Percentiles rank a stretch among this genome's conserved stretches.
phyloP scores from a whole-genome alignment of 2,888 invertebrate species.

The Amorpha juglandis region DNA sequence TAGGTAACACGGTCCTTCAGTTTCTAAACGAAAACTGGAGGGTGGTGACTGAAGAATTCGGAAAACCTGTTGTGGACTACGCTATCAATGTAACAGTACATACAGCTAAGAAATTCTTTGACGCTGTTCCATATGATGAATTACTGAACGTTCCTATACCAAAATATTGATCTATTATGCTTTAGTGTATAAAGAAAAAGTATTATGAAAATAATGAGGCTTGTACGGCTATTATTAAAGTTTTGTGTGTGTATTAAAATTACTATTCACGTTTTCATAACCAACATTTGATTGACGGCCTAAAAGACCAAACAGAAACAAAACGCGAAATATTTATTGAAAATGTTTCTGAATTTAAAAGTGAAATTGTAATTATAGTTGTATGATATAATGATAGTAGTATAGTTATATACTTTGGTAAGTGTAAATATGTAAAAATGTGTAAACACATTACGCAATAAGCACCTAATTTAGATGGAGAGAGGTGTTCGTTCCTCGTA shows the following conservation, averaged over 20 bases:
- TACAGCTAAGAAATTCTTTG: slow-evolving; percentile 76
- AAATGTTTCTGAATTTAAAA: neutral
- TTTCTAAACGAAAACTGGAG: slow-evolving; percentile 80
- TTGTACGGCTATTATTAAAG: slow-evolving; percentile 2
- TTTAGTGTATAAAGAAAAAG: slow-evolving; percentile 4
- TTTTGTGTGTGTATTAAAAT: neutral
- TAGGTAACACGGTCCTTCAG: slow-evolving; percentile 76
- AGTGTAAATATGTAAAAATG: neutral
- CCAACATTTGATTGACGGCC: slow-evolving; percentile 7
- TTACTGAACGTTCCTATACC: slow-evolving; percentile 74
- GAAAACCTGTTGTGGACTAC: slow-evolving; percentile 76
- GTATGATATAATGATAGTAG: neutral
- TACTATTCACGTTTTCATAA: neutral
- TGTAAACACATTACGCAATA: no score
- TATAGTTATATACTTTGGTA: neutral
- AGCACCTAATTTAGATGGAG: no score
- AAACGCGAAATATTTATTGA: neutral
- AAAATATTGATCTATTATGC: slow-evolving; percentile 56
- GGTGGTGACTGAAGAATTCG: slow-evolving; percentile 77
- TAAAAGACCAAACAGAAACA: neutral
- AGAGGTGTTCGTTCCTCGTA: no score
- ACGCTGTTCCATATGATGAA: slow-evolving; percentile 76
- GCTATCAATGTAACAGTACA: slow-evolving; percentile 74
- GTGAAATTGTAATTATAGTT: neutral
- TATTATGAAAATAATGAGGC: slow-evolving; percentile 12